Conservation (phyloP, 2,797 vertebrate species). For the Ctenopoma multispine region DNA sequence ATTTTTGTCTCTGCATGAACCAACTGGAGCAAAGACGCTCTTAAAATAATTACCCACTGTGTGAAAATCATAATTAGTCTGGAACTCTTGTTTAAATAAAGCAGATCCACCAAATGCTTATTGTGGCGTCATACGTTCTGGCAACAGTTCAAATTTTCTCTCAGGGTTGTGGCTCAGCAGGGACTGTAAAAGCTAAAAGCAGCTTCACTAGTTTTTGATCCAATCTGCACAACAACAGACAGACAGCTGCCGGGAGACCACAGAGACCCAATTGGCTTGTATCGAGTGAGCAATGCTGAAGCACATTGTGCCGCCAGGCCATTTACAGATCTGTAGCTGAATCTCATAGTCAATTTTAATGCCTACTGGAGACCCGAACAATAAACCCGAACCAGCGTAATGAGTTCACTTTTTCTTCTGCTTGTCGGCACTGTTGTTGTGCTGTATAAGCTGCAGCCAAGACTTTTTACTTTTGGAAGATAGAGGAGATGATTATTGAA, state of each 20-base stretch:
- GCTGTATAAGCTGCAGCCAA: not conserved
- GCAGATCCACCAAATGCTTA: not conserved
- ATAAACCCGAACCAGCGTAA: not conserved
- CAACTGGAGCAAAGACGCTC: not conserved
- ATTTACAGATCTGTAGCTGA: not conserved
- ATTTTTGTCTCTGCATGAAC: not conserved
- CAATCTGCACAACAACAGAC: not conserved
- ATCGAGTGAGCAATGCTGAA: too few species aligned
- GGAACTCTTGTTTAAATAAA: not conserved
- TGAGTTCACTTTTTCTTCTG: not conserved
- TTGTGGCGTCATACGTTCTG: not conserved
- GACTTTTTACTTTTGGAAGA: not conserved
- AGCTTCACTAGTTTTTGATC: not conserved
- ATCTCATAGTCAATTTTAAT: not conserved
- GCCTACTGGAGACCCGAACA: not conserved
- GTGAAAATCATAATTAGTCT: not conserved
- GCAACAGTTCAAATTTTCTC: not conserved
- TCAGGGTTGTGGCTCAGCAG: not conserved
- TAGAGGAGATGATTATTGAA: too few species aligned
- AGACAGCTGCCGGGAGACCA: constrained; percentile 11
- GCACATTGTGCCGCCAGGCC: not conserved
- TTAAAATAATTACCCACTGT: not conserved
- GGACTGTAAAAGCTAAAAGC: not conserved
- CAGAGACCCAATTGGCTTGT: constrained; percentile 1
- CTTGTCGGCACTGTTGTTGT: not conserved